These are phyloP conservation scores for Drosophila paucipuncta DNA, from an alignment of 2,888 invertebrate species.

Conservation along the genomic window DNA sequence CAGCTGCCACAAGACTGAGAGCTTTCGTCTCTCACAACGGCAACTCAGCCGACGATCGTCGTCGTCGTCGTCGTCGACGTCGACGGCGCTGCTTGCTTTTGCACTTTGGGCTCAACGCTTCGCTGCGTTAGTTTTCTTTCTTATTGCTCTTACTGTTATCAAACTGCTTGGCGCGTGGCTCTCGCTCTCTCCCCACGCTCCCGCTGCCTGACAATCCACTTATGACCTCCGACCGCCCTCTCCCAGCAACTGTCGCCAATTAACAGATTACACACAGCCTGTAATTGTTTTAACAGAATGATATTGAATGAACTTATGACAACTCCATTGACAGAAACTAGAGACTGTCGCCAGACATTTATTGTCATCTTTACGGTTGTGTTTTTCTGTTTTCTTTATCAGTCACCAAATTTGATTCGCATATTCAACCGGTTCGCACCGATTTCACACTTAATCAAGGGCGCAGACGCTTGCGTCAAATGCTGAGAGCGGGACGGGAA, in stretches of 20 bases:
- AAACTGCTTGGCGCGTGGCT: constrained; percentile 62
- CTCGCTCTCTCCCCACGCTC: constrained; percentile 29
- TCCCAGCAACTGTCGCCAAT: constrained; percentile 26
- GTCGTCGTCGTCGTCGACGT: constrained; percentile 3
- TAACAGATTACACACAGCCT: constrained; percentile 6
- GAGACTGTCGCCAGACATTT: constrained; percentile 37
- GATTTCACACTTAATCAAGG: constrained; percentile 64
- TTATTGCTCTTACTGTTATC: constrained; percentile 25
- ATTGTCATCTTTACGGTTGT: constrained; percentile 35
- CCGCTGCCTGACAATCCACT: not conserved
- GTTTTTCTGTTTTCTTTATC: constrained; percentile 32
- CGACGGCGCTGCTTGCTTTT: not conserved
- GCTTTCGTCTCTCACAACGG: constrained; percentile 18
- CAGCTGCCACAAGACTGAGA: constrained; percentile 83
- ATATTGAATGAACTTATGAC: constrained; percentile 18
- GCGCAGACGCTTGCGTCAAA: constrained; percentile 41
- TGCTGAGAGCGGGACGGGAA: not conserved
- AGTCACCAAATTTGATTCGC: constrained; percentile 38
- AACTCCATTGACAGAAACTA: constrained; percentile 39
- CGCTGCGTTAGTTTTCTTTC: constrained; percentile 11
- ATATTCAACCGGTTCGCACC: constrained; percentile 56
- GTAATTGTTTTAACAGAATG: not conserved
- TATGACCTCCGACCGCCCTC: not conserved
- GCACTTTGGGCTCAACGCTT: constrained; percentile 16
- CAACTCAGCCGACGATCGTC: constrained; percentile 33